Percentiles rank a stretch among this genome's conserved stretches.
Evolutionary conservation across 2,113 vertebrate genomes (phyloP).

Genomic region (Neomonachus schauinslandi): DNA sequence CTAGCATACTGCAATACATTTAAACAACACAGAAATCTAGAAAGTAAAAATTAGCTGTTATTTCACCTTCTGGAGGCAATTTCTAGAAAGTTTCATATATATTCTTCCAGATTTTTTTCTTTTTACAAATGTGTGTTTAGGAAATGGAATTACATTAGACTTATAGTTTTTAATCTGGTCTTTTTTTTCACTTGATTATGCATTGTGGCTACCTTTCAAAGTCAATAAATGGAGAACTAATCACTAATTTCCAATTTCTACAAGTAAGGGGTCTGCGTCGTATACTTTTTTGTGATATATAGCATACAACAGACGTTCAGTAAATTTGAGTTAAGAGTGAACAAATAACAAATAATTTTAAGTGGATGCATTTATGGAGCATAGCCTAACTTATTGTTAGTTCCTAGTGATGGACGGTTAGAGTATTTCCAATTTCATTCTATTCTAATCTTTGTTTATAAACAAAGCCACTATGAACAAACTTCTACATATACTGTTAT

Average conservation of each 20-base stretch:
- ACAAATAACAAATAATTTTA: not conserved
- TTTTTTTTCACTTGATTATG: not conserved
- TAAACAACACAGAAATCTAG: not conserved
- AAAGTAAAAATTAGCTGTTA: not conserved
- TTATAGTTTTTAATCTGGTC: not conserved
- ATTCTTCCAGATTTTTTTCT: not conserved
- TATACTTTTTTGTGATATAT: not conserved
- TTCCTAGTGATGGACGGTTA: not conserved
- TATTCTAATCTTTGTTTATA: not conserved
- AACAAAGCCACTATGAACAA: not conserved
- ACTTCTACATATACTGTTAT: not conserved
- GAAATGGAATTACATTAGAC: not conserved
- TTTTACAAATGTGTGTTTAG: not conserved
- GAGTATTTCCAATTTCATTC: not conserved
- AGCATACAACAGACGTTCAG: not conserved
- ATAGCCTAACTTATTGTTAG: not conserved
- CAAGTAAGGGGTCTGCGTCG: not conserved
- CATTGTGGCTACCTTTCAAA: not conserved
- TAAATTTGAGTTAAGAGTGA: not conserved
- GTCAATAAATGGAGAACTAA: not conserved
- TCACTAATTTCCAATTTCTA: not conserved
- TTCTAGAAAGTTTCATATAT: not conserved
- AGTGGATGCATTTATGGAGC: not conserved
- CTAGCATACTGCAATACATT: not conserved
- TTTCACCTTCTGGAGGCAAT: not conserved